Evolutionary conservation across 2,888 invertebrate species (phyloP), one percentile per base, ranked within the genome.

Genomic region (Drosophila demipolita): DNA sequence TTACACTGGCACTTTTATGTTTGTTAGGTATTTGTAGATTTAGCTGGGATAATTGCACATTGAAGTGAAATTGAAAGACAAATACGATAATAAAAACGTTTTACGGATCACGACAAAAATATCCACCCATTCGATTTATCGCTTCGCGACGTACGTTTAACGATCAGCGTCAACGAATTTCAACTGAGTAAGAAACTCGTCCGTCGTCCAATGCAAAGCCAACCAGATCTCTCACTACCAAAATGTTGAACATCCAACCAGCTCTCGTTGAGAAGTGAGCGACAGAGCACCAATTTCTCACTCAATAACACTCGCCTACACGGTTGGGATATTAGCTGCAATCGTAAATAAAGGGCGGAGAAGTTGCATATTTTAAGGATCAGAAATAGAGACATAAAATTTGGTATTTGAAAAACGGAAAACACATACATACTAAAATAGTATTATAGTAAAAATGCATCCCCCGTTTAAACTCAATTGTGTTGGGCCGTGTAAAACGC

Each of bases 31-130:
- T 67, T 49, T 55, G 20, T 66, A 70, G 69, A 49, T 78, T 79
- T 85, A 75, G 86, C 66, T 63, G 38, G 49, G 61, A 45, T 68
- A 72, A 81, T 89, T 85, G 73, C 83, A 89, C 88, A 74, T 72
- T 55, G 32, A 83, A 68, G 74, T 75, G 79, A 87, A 90, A 90
- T 75, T 71, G 42, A 70, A 57, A 75, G 65, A 87, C 63, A 72
- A 70, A 57, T 64, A 67, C 50, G 55, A 74, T 20, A 20, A 32
- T 32, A 55, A 42, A 57, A 32, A 75, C 60, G 40, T 48, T 66
- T 58, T 32, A 75, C 77, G 33, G 42, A 61, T 64, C 63, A 78
- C 77, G 71, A 59, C 54, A 55, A 70, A 33, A 68, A 48, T 23
- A 69, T 53, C 53, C 45, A 58, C 32, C 54, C 57, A 42, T 59